Evolutionary conservation across 2,797 vertebrate species (phyloP).

Genomic region (Clarias laeviceps): DNA sequence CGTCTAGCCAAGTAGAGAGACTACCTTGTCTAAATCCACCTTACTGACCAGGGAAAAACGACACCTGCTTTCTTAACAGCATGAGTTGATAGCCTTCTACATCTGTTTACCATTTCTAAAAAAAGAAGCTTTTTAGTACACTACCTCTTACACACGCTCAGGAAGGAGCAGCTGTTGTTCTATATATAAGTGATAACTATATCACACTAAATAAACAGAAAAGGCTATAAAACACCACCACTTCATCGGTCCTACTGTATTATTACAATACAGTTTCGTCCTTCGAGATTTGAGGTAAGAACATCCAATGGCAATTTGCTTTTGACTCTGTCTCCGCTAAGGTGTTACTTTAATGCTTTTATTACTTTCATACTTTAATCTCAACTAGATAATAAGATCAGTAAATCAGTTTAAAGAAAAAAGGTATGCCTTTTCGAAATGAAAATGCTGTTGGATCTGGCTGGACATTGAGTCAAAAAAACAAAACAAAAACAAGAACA

Average conservation of each 20-base stretch:
- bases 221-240: neutral
- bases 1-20: too few relatives aligned
- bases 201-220: neutral
- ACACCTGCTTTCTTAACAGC: neutral
- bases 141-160: neutral
- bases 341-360: too few relatives aligned
- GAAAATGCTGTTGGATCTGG: too few relatives aligned
- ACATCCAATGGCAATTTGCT: neutral
- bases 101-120: neutral
- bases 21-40: neutral
- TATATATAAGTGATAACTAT: neutral
- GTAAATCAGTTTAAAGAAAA: too few relatives aligned
- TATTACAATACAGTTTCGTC: neutral
- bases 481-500: too few relatives aligned
- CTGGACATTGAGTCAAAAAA: too few relatives aligned
- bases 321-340: too few relatives aligned
- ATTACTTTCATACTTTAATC: too few relatives aligned
- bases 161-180: neutral
- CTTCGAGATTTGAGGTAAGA: constrained; percentile 7
- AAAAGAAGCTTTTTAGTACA: neutral
- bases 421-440: too few relatives aligned
- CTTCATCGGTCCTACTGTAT: neutral
- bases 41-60: neutral
- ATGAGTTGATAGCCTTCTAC: neutral
- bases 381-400: too few relatives aligned